Base-by-base conservation (phyloP, 2,113 vertebrate genomes). In the Nycticryphes semicollaris region DNA sequence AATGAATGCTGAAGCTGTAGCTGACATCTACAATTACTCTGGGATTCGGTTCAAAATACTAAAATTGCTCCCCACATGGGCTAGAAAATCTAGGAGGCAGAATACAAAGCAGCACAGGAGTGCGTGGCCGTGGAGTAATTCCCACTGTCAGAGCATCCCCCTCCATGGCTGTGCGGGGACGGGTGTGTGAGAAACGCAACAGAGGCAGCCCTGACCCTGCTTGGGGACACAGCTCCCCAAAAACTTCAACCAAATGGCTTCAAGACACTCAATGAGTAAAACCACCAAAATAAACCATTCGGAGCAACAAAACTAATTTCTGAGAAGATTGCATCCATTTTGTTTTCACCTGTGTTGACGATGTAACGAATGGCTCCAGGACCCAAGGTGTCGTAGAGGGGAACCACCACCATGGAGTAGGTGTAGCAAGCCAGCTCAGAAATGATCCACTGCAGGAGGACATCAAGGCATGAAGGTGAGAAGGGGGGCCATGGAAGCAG, bases 391-490 rank as follows among this genome's bases (percentile, higher is more conserved):
- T 99, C 99, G 23, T 99, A 99, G 16, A 99, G 98, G 0, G 99
- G 99, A 79, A 99, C 99, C 87, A 99, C 99, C 95, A 99, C 99
- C 99, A 99, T 99, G 76, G 99, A 99, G 96, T 99, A 99, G 6
- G 99, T 99, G 97, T 99, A 99, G 97, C 99, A 99, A 81, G 99
- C 99, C 77, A 99, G 98, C 97, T 99, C 99, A 0, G 99, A 98
- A 93, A 99, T 99, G 96, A 99, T 99, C 99, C 99, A 99, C 99
- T 99, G 87, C 64, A 86, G 89, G 83, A 83, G 78, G 76, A 97
- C 89, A 93, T 22, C 81, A 11, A 89, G 87, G 39, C 70, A 23
- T 25, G 25, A 8, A 59, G 69, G 66, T 73, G 54, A 79, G 57
- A 84, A 37, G 30, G n/a, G 21, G 12, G 30, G 5, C 10, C 27